phyloP scores from a whole-genome alignment of 2,113 vertebrate species.

The Mustelus asterias region DNA sequence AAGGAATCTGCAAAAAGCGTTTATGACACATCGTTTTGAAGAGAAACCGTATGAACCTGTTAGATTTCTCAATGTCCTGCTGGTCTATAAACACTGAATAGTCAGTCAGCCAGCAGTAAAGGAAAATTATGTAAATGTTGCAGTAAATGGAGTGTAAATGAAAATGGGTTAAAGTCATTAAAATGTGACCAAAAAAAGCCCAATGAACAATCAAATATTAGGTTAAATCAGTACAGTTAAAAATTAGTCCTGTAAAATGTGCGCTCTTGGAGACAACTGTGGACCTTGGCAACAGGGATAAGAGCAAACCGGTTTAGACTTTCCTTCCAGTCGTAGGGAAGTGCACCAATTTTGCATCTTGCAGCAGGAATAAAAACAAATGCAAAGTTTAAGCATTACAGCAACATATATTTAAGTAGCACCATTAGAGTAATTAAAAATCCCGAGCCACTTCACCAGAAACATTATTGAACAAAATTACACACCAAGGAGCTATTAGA shows the following conservation, averaged over 20 bases:
- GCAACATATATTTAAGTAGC: no score
- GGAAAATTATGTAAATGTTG: neutral
- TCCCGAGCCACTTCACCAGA: no score
- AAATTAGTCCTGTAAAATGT: neutral
- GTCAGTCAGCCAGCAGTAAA: neutral
- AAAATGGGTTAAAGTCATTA: neutral
- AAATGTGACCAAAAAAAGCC: neutral
- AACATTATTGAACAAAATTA: no score
- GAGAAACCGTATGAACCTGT: neutral
- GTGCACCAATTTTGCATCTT: neutral
- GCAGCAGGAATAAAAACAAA: neutral
- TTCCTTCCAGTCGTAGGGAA: neutral
- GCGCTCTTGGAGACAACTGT: neutral
- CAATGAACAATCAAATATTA: neutral
- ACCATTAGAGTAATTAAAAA: no score
- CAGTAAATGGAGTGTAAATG: neutral
- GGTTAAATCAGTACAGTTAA: neutral
- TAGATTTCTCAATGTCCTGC: slow-evolving; percentile 27
- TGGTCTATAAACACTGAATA: slow-evolving; percentile 15
- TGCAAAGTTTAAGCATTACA: no score
- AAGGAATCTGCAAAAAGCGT: slow-evolving; percentile 29
- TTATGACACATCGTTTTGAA: slow-evolving; percentile 20
- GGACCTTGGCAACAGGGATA: neutral
- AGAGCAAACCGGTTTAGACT: neutral
- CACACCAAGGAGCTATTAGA: no score